Evolutionary conservation across 2,797 vertebrate species (phyloP), one percentile per base, ranked within the genome.

Genomic region (Peromyscus attwateri): DNA sequence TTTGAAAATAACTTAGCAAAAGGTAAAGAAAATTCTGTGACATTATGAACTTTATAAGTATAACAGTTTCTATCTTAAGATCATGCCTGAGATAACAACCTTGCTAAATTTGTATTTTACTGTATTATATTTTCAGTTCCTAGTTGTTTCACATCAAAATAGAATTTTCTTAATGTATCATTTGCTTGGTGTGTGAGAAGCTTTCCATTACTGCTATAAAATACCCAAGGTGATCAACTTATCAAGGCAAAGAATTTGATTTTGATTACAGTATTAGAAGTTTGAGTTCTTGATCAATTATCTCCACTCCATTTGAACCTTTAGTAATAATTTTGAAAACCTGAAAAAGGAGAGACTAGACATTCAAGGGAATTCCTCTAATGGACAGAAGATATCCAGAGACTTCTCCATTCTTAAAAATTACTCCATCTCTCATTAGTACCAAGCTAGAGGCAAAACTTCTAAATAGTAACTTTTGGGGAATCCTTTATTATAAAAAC

Each of bases 361-460:
- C 10, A n/a, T 55, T 68, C 23, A 60, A 29, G 4, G 31, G 0
- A 34, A 49, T 34, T 21, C 2, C 2, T 31, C 4, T 73, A 90
- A n/a, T 8, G 6, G 34, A 12, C 68, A 40, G 2, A 43, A 64
- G 1, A 17, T 5, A 4, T 62, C 4, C 21, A 19, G 27, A 29
- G 68, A 57, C 0, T 1, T 6, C 40, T 6, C 2, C 49, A 6
- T 6, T 40, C 29, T 49, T 37, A 46, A 12, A 46, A 25, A 66
- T 64, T 43, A 11, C 7, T 37, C 2, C 14, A n/a, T 40, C 8
- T 34, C 21, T 52, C 16, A 29, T 46, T 14, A 27, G 11, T 17
- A 46, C 9, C 8, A 68, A 21, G 11, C 25, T 55, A 21, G 2
- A 3, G 21, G 40, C 4, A 21, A 49, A 46, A 0, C 0, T 23